Percentiles rank a stretch among this genome's conserved stretches.
Conservation (phyloP, 2,888 invertebrate species). For the Hirtodrosophila trivittata region DNA sequence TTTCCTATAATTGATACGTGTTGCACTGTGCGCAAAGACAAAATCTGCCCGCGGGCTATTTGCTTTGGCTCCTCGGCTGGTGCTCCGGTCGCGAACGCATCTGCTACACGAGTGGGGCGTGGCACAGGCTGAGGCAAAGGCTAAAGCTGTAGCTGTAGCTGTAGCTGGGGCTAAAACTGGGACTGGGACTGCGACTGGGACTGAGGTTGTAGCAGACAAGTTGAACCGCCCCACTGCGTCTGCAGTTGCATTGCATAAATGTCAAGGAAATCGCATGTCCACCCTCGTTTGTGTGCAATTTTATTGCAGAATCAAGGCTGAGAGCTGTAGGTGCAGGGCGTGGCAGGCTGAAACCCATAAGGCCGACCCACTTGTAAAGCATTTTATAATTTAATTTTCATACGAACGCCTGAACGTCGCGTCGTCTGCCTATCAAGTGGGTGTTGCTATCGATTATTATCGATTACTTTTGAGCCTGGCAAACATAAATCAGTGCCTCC, state of each 20-base stretch:
- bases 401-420: conserved; percentile 54
- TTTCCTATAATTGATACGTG: conserved; percentile 75
- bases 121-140: conserved; percentile 29
- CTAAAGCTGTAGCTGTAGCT: conserved; percentile 5
- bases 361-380: conserved; percentile 78
- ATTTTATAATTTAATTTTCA: conserved; percentile 83
- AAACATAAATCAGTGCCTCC: conserved; percentile 66
- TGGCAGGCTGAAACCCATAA: conserved; percentile 44
- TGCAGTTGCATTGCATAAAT: conserved; percentile 74
- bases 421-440: conserved; percentile 57
- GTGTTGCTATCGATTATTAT: conserved; percentile 79
- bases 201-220: conserved; percentile 38
- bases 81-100: conserved; percentile 35
- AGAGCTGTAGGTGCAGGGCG: conserved; percentile 30
- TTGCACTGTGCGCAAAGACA: conserved; percentile 77
- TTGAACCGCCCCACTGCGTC: conserved; percentile 64
- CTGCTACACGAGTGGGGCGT: conserved; percentile 72
- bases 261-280: conserved; percentile 80
- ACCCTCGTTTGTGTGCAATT: conserved; percentile 73
- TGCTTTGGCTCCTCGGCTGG: conserved; percentile 62
- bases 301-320: conserved; percentile 57
- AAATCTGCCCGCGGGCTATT: conserved; percentile 75
- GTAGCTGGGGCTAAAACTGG: conserved; percentile 5
- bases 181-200: conserved; percentile 19
- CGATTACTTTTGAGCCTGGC: conserved; percentile 67